A percentile compares a stretch with the other conserved stretches of the same genome.
phyloP scores from a whole-genome alignment of 2,888 invertebrate genomes.

The Brenthis daphne region DNA sequence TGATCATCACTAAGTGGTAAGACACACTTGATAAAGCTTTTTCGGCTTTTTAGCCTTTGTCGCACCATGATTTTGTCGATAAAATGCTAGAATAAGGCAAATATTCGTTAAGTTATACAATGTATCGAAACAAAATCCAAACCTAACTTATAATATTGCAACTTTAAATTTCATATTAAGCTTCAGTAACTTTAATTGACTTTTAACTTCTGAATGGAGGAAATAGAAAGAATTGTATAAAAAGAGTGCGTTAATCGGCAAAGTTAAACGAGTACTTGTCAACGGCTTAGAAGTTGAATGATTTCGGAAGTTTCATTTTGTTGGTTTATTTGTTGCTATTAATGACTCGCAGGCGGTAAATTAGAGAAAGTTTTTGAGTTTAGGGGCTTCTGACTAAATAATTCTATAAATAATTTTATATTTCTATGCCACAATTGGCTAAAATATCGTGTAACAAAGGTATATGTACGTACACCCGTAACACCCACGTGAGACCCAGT shows the following conservation, averaged over 20 bases:
- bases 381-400: no score
- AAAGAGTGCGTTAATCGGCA: conserved; percentile 59
- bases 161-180: conserved; percentile 1
- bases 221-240: conserved; percentile 42
- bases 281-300: conserved; percentile 59
- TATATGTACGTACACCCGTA: not conserved
- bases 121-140: not conserved
- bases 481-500: no score
- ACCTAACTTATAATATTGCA: not conserved
- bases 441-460: not conserved
- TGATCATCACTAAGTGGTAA: no score
- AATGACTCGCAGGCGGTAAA: not conserved
- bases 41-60: no score
- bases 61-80: no score
- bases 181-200: conserved; percentile 35
- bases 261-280: conserved; percentile 67
- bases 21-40: no score
- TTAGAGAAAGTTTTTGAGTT: not conserved
- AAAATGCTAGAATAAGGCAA: no score
- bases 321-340: conserved; percentile 1
- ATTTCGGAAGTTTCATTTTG: conserved; percentile 42
- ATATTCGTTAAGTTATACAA: no score
- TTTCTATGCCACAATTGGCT: no score
- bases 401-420: no score
- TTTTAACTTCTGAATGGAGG: conserved; percentile 31